Percentiles rank a stretch among this genome's conserved stretches.
phyloP scores from a whole-genome alignment of 1,140 invertebrate genomes.

The Drosophila quadrilineata region DNA sequence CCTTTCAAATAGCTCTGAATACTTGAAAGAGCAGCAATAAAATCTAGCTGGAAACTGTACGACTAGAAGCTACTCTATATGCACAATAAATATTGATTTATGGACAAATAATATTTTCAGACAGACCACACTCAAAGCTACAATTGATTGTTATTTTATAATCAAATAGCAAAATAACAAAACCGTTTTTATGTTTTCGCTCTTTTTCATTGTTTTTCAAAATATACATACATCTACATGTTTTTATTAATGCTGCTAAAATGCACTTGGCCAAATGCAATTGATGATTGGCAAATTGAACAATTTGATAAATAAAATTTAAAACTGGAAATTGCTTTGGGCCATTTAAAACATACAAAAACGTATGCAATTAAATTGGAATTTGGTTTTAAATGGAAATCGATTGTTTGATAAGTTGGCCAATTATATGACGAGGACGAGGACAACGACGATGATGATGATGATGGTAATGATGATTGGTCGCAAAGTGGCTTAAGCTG shows the following conservation, averaged over 20 bases:
- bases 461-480: too few relatives aligned
- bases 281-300: slow-evolving; percentile 1
- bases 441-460: too few relatives aligned
- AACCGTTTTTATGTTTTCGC: too few relatives aligned
- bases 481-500: slow-evolving; percentile 2
- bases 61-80: not conserved
- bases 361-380: not conserved
- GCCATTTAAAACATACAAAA: slow-evolving; percentile 6
- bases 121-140: slow-evolving; percentile 1
- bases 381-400: not conserved
- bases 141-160: slow-evolving; percentile 9
- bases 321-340: slow-evolving; percentile 20
- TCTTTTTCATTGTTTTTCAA: slow-evolving; percentile 24
- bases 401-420: not conserved
- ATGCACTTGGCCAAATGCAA: slow-evolving; percentile 26
- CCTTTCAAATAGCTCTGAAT: slow-evolving; percentile 20
- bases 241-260: slow-evolving; percentile 43
- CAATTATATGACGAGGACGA: slow-evolving; percentile 3
- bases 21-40: slow-evolving; percentile 22
- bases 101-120: too few relatives aligned
- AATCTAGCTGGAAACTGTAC: not conserved
- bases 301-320: slow-evolving; percentile 24
- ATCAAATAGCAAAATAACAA: not conserved
- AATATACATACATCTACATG: too few relatives aligned
- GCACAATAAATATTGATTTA: not conserved